These are phyloP conservation scores for Arenicola marina DNA, from an alignment of 2,888 invertebrate species.

Conservation along the genomic window DNA sequence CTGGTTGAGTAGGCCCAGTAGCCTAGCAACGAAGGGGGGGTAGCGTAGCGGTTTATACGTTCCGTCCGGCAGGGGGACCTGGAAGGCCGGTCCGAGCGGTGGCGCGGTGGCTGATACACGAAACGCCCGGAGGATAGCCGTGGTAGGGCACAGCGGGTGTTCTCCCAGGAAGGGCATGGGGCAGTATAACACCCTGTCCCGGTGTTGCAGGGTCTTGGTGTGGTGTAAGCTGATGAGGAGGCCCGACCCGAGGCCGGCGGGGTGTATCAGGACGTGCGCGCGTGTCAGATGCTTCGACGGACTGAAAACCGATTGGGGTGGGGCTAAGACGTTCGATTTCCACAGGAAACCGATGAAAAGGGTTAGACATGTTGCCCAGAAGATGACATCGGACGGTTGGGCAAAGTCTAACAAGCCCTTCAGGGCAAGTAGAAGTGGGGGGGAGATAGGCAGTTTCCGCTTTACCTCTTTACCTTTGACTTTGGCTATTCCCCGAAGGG, in stretches of 20 bases:
- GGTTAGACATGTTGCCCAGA: slow-evolving; percentile 1
- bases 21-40: too few relatives aligned
- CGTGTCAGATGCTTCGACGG: not conserved
- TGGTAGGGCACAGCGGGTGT: slow-evolving; percentile 3
- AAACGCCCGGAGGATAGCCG: not conserved
- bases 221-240: not conserved
- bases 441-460: slow-evolving; percentile 6
- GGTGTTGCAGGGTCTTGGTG: not conserved
- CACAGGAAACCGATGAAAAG: slow-evolving; percentile 2
- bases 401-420: not conserved
- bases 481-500: not conserved
- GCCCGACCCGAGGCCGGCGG: not conserved
- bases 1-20: too few relatives aligned
- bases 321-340: not conserved
- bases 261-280: not conserved
- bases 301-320: not conserved
- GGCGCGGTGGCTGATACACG: not conserved
- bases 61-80: too few relatives aligned
- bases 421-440: not conserved
- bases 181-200: not conserved
- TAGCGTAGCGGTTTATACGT: too few relatives aligned
- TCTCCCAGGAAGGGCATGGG: not conserved
- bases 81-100: not conserved
- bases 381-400: not conserved
- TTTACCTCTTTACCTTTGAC: not conserved